Evolutionary conservation across 1,140 invertebrate species (phyloP), one percentile per base, ranked within the genome.

Genomic region (Triops longicaudatus): DNA sequence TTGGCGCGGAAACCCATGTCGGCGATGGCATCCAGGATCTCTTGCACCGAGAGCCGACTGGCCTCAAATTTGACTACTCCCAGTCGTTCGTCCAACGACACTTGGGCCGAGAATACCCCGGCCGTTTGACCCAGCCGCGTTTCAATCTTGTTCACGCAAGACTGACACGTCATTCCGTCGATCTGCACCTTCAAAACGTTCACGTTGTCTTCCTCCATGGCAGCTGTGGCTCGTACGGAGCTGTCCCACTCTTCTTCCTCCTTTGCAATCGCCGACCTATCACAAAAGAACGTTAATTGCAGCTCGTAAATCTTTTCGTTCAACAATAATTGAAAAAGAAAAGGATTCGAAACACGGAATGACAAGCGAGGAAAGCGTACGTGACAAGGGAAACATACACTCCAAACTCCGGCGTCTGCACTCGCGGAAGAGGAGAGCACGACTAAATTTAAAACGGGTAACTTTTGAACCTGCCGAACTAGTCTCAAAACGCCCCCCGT

Each of bases 11-110:
- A 63, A 17, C 50, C 50, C 50, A 63, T 63, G 50, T 63, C 22
- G 10, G 50, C n/a, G 50, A 99, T 93, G 1, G 88, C 87, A 77
- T 98, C 92, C 73, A 97, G 91, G 77, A 99, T 97, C 81, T 92
- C 90, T 78, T 97, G 84, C 0, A 95, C 89, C 0, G 96, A 96
- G 22, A 92, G 93, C 37, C 90, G 82, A 80, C 96, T 91, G 0
- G 91, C 87, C 82, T 96, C 92, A 83, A 90, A 99, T 77, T 89
- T 90, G 79, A 98, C 93, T 83, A 90, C 91, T 12, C 92, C 96
- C 82, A 90, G 90, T 80, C 91, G 89, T 0, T 96, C 97, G 14
- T 94, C 90, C 26, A 99, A 85, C 2, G 96, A 93, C 0, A 99
- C 95, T 4, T 88, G 86, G 6, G 94, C 95, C 0, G 88, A 88